Percentiles rank a stretch among this genome's conserved stretches.
phyloP scores from a whole-genome alignment of 2,113 vertebrate genomes.

The Microcebus jonahi region DNA sequence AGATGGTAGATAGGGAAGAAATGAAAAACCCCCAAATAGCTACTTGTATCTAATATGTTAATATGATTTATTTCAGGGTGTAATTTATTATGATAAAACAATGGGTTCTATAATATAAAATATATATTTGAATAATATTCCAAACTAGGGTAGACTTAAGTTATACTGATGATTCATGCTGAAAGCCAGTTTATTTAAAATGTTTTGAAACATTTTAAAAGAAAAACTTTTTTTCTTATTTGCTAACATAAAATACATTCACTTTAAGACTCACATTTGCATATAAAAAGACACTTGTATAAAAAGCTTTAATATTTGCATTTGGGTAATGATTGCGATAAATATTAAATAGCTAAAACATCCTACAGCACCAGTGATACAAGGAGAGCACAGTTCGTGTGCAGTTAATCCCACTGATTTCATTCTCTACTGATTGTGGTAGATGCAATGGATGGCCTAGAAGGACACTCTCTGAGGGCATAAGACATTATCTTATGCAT shows the following conservation, averaged over 20 bases:
- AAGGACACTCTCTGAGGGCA: not conserved
- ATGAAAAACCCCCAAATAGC: not conserved
- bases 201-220: not conserved
- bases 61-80: not conserved
- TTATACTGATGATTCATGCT: not conserved
- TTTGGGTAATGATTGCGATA: not conserved
- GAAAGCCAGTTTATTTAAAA: slow-evolving; percentile 37
- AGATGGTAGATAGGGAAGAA: not conserved
- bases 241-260: not conserved
- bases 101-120: not conserved
- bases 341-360: not conserved
- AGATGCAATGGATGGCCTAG: no score
- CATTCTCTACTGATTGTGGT: not conserved
- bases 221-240: slow-evolving; percentile 27
- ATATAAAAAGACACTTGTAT: not conserved
- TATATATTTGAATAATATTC: not conserved
- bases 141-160: not conserved
- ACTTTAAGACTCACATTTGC: slow-evolving; percentile 45
- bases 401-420: not conserved
- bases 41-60: not conserved
- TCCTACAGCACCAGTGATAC: not conserved
- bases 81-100: not conserved
- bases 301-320: not conserved
- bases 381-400: not conserved
- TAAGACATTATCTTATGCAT: not conserved